Evolutionary conservation across 2,797 vertebrate genomes (phyloP).

Genomic region (Parambassis ranga): DNA sequence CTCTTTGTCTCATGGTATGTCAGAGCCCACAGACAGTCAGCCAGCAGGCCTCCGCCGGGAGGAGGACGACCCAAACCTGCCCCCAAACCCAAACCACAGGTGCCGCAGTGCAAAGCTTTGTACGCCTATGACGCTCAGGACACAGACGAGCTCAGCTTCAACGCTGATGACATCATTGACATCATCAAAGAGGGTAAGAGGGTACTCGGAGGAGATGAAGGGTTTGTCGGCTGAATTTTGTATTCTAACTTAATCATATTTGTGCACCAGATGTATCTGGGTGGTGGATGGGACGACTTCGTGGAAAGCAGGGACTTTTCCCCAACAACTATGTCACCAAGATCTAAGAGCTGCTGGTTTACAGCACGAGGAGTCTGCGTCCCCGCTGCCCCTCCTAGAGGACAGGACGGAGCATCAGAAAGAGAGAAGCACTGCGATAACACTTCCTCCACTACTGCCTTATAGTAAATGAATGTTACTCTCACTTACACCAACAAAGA

Average conservation of each 20-base stretch:
- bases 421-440: constrained; percentile 41
- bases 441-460: constrained; percentile 38
- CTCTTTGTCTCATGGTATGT: not conserved
- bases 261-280: constrained; percentile 87
- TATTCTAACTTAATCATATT: not conserved
- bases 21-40: constrained; percentile 88
- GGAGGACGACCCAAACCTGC: constrained; percentile 94
- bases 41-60: constrained; percentile 86
- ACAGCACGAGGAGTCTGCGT: constrained; percentile 32
- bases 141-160: constrained; percentile 98
- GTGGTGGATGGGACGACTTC: constrained; percentile 96
- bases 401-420: constrained; percentile 14
- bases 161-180: constrained; percentile 93
- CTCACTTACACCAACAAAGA: constrained; percentile 31
- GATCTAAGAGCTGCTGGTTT: constrained; percentile 79
- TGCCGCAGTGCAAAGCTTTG: constrained; percentile 95
- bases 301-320: constrained; percentile 97
- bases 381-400: constrained; percentile 23
- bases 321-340: constrained; percentile 98
- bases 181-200: constrained; percentile 92
- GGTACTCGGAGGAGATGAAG: rapidly evolving
- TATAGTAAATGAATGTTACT: constrained; percentile 50
- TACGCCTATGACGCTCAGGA: constrained; percentile 99
- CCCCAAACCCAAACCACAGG: constrained; percentile 96
- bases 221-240: not conserved